Evolutionary conservation across 2,888 invertebrate genomes (phyloP).

Genomic region (Trissoscelio sp.): DNA sequence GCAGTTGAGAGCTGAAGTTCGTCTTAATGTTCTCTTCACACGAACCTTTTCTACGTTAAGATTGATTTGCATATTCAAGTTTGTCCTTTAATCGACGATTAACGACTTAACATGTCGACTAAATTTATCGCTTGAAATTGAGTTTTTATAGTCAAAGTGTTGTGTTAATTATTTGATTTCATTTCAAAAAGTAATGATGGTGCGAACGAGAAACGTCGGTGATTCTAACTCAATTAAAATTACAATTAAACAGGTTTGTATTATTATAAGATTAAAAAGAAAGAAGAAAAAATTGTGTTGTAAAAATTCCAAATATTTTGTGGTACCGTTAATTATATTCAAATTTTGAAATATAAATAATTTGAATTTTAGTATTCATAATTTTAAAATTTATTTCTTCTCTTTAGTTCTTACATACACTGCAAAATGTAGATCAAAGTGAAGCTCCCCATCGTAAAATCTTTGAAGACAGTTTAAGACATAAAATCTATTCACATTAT

Average conservation of each 20-base stretch:
- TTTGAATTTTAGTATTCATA: constrained; percentile 7
- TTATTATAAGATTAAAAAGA: too few species aligned
- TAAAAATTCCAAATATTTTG: too few species aligned
- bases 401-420: neutral
- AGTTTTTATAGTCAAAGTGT: neutral
- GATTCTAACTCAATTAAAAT: constrained; percentile 18
- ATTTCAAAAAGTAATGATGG: constrained; percentile 17
- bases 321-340: constrained; percentile 4
- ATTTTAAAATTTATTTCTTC: constrained; percentile 13
- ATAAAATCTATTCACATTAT: constrained; percentile 24
- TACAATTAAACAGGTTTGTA: constrained; percentile 39
- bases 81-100: constrained; percentile 40
- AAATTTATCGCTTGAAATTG: constrained; percentile 5
- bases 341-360: neutral
- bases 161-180: too few species aligned
- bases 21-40: constrained; percentile 45
- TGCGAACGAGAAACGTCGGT: constrained; percentile 4
- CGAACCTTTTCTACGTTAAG: constrained; percentile 38
- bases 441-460: constrained; percentile 20
- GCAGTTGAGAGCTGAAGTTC: constrained; percentile 21
- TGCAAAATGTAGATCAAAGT: constrained; percentile 22
- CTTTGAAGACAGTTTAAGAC: constrained; percentile 10
- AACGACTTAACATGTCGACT: constrained; percentile 18
- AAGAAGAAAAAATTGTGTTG: too few species aligned
- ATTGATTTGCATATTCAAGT: constrained; percentile 31